Conservation (phyloP, 2,888 invertebrate genomes). For the Parnassius mnemosyne region DNA sequence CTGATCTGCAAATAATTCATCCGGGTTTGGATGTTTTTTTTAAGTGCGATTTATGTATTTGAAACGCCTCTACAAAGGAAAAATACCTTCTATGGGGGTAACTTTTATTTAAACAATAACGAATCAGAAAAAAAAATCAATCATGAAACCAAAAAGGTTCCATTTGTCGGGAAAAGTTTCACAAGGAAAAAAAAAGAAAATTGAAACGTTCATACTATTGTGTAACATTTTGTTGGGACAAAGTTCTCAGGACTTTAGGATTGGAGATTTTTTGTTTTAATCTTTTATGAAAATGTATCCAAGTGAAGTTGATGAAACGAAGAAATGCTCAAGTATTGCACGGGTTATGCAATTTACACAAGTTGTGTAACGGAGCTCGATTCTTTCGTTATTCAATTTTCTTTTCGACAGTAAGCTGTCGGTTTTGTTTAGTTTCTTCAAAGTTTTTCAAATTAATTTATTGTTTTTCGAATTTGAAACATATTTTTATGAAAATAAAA, state of each 20-base stretch:
- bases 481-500: too few relatives aligned
- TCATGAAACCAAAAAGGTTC: neutral
- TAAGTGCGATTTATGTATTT: too few relatives aligned
- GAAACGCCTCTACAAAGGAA: too few relatives aligned
- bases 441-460: too few relatives aligned
- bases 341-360: slow-evolving; percentile 11
- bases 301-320: slow-evolving; percentile 4
- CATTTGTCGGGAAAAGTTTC: slow-evolving; percentile 7
- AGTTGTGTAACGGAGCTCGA: slow-evolving; percentile 3
- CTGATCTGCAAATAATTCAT: too few relatives aligned
- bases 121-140: neutral
- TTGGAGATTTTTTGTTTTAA: neutral
- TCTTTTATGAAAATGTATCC: slow-evolving; percentile 2
- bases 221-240: slow-evolving; percentile 9
- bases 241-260: neutral
- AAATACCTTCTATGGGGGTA: too few relatives aligned
- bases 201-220: neutral
- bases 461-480: too few relatives aligned
- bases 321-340: slow-evolving; percentile 7
- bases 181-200: neutral
- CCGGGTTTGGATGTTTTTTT: too few relatives aligned
- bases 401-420: neutral
- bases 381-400: slow-evolving; percentile 16
- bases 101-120: too few relatives aligned
- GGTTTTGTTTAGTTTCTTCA: slow-evolving; percentile 5